Percentiles rank a stretch among this genome's conserved stretches.
Evolutionary conservation across 2,888 invertebrate genomes (phyloP).

Genomic region (Invenusta paracnida): DNA sequence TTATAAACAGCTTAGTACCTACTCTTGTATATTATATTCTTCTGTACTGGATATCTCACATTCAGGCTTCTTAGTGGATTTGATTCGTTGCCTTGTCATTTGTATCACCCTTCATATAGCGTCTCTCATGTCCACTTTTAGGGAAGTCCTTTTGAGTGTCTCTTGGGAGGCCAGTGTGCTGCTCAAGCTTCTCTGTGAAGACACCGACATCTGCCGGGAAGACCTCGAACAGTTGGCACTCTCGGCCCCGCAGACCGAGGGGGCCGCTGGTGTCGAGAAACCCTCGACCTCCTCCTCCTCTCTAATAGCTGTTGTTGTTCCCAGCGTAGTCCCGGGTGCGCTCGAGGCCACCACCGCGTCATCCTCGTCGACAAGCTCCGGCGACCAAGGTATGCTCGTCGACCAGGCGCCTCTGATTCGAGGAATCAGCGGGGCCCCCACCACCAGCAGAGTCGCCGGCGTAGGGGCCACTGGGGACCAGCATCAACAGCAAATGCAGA

Average conservation of each 20-base stretch:
- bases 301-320: background rate
- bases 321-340: no score
- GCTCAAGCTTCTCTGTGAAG: conserved; percentile 29
- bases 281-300: background rate
- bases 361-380: background rate
- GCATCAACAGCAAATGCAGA: conserved; percentile 1
- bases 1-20: no score
- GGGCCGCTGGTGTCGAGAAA: background rate
- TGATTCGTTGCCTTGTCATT: no score
- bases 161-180: conserved; percentile 31
- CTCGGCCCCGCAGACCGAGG: background rate
- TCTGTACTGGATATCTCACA: no score
- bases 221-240: conserved; percentile 11
- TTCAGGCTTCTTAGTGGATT: no score
- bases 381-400: background rate
- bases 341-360: no score
- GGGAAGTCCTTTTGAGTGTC: background rate
- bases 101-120: no score
- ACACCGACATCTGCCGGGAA: conserved; percentile 24
- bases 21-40: no score
- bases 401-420: background rate
- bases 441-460: background rate
- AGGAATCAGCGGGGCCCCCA: background rate
- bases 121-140: no score
- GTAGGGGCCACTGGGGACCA: background rate